Evolutionary conservation across 2,888 invertebrate genomes (phyloP), one percentile per base, ranked within the genome.

Genomic region (Danaus chrysippus): DNA sequence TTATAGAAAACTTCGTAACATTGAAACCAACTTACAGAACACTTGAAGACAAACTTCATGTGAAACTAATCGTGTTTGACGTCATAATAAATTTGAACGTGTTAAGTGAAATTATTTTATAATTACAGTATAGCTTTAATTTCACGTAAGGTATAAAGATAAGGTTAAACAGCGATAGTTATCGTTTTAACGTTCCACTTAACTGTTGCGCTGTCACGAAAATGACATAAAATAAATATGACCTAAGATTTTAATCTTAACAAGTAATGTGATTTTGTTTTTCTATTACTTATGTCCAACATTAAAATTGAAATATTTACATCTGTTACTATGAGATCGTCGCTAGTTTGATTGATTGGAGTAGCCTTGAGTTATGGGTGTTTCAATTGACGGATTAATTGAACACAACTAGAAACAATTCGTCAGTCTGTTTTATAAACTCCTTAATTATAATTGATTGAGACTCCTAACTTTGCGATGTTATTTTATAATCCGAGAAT

Each of bases 301-400:
- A 34, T 34, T 34, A 5, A 34, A 5, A 34, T 34, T 34, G 6
- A 34, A 34, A 34, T 34, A 34, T 34, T 34, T 34, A 34, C 23
- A 34, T 34, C 49, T 49, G 49, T 15, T 49, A 3, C 49, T 10
- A 49, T 49, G 17, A 49, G 17, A 10, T 12, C 17, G 13, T 12
- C 12, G 19, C 11, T 13, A n/a, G 11, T 34, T 34, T 34, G 23
- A 54, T 54, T 54, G 54, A 19, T 54, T 17, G 13, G 49, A 54
- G 13, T 49, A 62, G 54, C 53, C 43, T 56, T 56, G 58, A 66
- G 71, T 68, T 67, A 65, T 68, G 68, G 68, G 58, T 71, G 68
- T 72, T 75, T 82, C 75, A 81, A 86, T 84, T 84, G 86, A 73
- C 74, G 78, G 79, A 85, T 82, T 82, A 75, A 83, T 78, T 75